Evolutionary conservation across 2,113 vertebrate species (phyloP), one percentile per base, ranked within the genome.

Genomic region (Pelecanoides urinatrix): DNA sequence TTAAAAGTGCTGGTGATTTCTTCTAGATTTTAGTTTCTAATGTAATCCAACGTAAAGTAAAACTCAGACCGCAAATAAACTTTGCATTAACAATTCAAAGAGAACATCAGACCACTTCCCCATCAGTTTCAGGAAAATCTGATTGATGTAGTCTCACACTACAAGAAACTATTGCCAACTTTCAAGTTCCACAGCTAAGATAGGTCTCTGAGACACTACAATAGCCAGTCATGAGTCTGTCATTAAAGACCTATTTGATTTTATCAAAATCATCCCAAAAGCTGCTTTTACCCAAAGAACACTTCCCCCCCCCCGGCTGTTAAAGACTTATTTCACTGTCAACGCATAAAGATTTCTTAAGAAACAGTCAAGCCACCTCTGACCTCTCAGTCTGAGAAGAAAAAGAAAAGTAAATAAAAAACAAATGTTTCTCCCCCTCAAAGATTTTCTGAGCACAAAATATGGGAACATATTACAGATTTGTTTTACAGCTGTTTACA

Each of bases 1-100:
- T 56, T 42, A 63, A 42, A 88, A 82, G 13, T 3, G 0, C 6
- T 55, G 36, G 2, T 0, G 2, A 3, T 23, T n/a, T 65, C 49
- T 80, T 76, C 29, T 38, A 68, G 6, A 2, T 75, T 88, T 65
- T 71, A 44, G 7, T 49, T 67, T 81, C 47, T 67, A n/a, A 53
- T 49, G 17, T 7, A 7, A 44, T 26, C 8, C 16, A 34, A 32
- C 4, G 0, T 63, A 71, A 56, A 78, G 6, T 49, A 21, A 36
- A 55, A 81, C 12, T 74, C 17, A 70, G 45, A 55, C 9, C 0
- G 2, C 16, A 74, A 78, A 45, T 40, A 10, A 52, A 22, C 16
- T 86, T 29, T 84, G 4, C 14, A 62, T 58, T 16, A 45, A 67
- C 32, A 78, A 16, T 55, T 86, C n/a, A 62, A 88, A 78, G 19